A percentile compares a stretch with the other conserved stretches of the same genome.
Evolutionary conservation across 2,113 vertebrate genomes (phyloP).

Genomic region (Polyodon spathula): DNA sequence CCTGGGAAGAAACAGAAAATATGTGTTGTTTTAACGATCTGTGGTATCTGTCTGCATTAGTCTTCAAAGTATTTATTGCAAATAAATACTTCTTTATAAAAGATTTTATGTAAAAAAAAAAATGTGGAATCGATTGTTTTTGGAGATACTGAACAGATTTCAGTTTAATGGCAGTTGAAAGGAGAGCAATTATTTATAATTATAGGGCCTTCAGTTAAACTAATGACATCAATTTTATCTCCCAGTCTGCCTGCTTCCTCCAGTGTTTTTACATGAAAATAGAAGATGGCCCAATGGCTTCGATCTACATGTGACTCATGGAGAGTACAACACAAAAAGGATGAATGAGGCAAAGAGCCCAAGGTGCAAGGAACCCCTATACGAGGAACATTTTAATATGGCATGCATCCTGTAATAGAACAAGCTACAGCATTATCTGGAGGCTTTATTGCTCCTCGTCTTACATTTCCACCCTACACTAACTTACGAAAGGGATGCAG

Average conservation of each 20-base stretch:
- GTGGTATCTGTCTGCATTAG: slow-evolving; percentile 16
- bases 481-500: too few species aligned
- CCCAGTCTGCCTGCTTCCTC: slow-evolving; percentile 30
- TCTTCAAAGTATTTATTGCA: not conserved
- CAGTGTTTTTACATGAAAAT: slow-evolving; percentile 73
- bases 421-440: not conserved
- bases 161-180: slow-evolving; percentile 64
- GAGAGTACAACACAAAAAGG: not conserved
- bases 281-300: slow-evolving; percentile 35
- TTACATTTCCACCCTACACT: too few species aligned
- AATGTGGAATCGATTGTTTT: slow-evolving; percentile 68
- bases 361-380: not conserved
- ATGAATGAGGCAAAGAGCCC: not conserved
- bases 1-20: slow-evolving; percentile 54
- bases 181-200: slow-evolving; percentile 86
- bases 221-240: slow-evolving; percentile 82
- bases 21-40: slow-evolving; percentile 34
- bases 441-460: not conserved
- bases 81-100: slow-evolving; percentile 4
- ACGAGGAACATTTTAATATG: not conserved
- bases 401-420: not conserved
- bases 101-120: slow-evolving; percentile 41
- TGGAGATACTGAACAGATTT: slow-evolving; percentile 56
- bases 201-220: slow-evolving; percentile 74
- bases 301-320: slow-evolving; percentile 13